Evolutionary conservation across 2,113 vertebrate genomes (phyloP), one percentile per base, ranked within the genome.

Genomic region (Cyphomyrus discorhynchus): DNA sequence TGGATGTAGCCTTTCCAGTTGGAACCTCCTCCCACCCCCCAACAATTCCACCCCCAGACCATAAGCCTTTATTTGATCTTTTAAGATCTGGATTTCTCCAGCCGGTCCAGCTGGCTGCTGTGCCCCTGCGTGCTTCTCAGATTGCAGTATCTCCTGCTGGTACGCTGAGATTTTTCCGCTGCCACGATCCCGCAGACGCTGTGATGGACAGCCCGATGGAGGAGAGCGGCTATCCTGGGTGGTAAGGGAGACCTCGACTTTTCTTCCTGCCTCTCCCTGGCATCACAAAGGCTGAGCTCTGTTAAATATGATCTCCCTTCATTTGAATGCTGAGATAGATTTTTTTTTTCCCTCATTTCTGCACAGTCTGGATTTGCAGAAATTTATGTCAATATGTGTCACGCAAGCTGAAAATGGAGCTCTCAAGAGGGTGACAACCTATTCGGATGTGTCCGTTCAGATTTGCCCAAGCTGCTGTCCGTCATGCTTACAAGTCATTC

Each of bases 191-290:
- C 31, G 15, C 70, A 6, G 89, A 93, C 58, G 13, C 56, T 53
- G 53, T 92, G 91, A 94, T 90, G 92, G 93, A 92, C 92, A 92
- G 90, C n/a, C 90, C 87, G 88, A 88, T 92, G 87, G 88, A 62
- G 89, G 93, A 89, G 88, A 92, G 89, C 87, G 87, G 85, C 87
- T 88, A 9, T 39, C 31, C 74, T 42, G 50, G n/a, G 86, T 90
- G 87, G 70, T 66, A 31, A 24, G 87, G 45, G 87, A 39, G 87
- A 39, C 84, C 66, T 31, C 19, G 1, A 0, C 46, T 89, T 31
- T 27, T 66, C 58, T 31, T 70, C n/a, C n/a, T 70, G 62, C 62
- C 39, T 86, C 17, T 53, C 46, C 8, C 66, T 89, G 35, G n/a
- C 58, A 58, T 88, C 46, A 53, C 47, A 53, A 89, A 39, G 5